Evolutionary conservation across 2,113 vertebrate genomes (phyloP).

Genomic region (Myotis brandtii): DNA sequence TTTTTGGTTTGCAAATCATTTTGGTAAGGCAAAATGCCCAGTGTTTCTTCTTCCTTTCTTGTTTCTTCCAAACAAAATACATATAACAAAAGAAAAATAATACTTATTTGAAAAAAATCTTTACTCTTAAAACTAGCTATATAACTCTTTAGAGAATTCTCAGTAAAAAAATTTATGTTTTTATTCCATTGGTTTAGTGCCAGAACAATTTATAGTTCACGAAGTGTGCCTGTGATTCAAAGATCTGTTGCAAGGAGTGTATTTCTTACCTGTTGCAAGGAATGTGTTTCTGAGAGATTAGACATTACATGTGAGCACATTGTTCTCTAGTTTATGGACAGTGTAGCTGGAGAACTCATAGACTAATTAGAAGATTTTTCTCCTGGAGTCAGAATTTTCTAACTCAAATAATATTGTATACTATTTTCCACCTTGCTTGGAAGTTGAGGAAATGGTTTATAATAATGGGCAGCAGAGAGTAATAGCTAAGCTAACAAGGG

Average conservation of each 20-base stretch:
- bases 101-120: neutral
- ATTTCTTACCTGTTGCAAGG: neutral
- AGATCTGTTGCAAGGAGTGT: neutral
- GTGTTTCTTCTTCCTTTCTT: neutral
- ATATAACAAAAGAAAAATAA: neutral
- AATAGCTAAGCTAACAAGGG: neutral
- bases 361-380: neutral
- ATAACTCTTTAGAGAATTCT: neutral
- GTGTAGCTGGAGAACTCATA: neutral
- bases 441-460: conserved; percentile 41
- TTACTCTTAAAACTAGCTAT: neutral
- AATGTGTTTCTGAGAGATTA: conserved; percentile 24
- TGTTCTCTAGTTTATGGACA: neutral
- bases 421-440: conserved; percentile 17
- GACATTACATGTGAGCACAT: neutral
- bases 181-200: neutral
- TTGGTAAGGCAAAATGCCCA: conserved; percentile 7
- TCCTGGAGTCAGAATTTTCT: conserved; percentile 7
- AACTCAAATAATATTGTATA: neutral
- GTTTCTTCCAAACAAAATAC: conserved; percentile 28
- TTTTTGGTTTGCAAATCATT: conserved; percentile 39
- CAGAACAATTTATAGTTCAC: neutral
- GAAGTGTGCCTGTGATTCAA: neutral
- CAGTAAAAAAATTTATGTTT: conserved; percentile 30
- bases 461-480: conserved; percentile 21